These are phyloP conservation scores for Sciaenops ocellatus DNA, from an alignment of 2,797 vertebrate species.

Conservation along the genomic window DNA sequence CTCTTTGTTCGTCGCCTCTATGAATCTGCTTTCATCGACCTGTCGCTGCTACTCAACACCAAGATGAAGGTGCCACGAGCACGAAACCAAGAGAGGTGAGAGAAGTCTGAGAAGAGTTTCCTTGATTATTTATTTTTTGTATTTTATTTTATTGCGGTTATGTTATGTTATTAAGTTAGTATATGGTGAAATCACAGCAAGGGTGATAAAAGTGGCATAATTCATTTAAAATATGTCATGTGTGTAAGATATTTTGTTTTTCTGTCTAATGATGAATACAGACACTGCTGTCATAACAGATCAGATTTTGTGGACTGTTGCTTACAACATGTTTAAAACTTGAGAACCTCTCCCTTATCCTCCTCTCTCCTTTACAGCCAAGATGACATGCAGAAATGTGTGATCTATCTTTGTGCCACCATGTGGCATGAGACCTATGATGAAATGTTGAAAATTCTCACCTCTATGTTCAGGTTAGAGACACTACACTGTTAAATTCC, in stretches of 20 bases:
- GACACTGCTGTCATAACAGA: neutral
- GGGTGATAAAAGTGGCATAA: neutral
- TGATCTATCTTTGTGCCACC: slow-evolving; percentile 89
- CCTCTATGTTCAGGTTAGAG: slow-evolving; percentile 88
- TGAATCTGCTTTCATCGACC: slow-evolving; percentile 88
- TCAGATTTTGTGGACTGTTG: neutral
- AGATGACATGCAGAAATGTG: slow-evolving; percentile 79
- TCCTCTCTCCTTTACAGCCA: slow-evolving; percentile 57
- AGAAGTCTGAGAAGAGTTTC: neutral
- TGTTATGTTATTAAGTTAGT: neutral
- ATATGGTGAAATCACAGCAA: no score
- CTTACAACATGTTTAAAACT: slow-evolving; percentile 16
- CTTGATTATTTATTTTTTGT: neutral
- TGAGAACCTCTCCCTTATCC: slow-evolving; percentile 2
- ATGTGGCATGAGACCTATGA: slow-evolving; percentile 91
- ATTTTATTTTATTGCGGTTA: neutral
- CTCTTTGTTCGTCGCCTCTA: slow-evolving; percentile 88
- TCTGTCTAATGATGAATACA: neutral
- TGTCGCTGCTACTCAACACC: slow-evolving; percentile 88
- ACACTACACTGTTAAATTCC: slow-evolving; percentile 12
- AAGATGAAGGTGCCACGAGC: slow-evolving; percentile 83
- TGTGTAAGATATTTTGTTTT: neutral
- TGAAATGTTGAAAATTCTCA: slow-evolving; percentile 89
- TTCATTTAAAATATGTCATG: neutral
- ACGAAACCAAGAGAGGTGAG: slow-evolving; percentile 80